phyloP scores from a whole-genome alignment of 1,140 invertebrate genomes.

The Drosophila auraria region DNA sequence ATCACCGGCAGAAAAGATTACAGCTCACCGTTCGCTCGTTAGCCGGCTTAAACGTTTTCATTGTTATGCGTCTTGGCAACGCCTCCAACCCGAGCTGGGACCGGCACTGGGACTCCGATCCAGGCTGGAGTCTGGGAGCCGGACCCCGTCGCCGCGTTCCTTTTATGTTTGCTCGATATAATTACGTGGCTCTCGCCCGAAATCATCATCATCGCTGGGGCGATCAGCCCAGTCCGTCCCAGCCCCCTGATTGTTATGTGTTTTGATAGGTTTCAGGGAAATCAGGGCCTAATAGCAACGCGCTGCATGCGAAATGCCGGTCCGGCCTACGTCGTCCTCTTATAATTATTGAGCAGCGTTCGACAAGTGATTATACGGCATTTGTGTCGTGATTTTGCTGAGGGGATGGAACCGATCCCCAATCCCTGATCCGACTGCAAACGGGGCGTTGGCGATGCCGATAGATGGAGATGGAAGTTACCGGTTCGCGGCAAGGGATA shows the following conservation, averaged over 20 bases:
- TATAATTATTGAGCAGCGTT: conserved; percentile 78
- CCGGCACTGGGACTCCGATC: conserved; percentile 7
- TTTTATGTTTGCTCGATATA: conserved; percentile 81
- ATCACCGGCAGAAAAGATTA: conserved; percentile 61
- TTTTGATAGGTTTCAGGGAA: conserved; percentile 82
- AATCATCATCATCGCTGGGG: conserved; percentile 71
- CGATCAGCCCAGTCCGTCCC: conserved; percentile 24
- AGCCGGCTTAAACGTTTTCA: conserved; percentile 80
- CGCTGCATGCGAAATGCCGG: conserved; percentile 61
- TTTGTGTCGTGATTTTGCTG: conserved; percentile 70
- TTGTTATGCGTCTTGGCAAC: conserved; percentile 78
- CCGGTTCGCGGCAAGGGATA: conserved; percentile 3
- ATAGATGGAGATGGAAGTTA: conserved; percentile 5
- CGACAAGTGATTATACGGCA: conserved; percentile 80
- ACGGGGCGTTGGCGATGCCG: conserved; percentile 8
- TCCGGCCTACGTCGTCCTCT: conserved; percentile 38
- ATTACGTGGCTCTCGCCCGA: conserved; percentile 67
- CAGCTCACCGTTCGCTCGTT: conserved; percentile 72
- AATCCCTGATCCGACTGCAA: conserved; percentile 13
- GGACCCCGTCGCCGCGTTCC: conserved; percentile 47
- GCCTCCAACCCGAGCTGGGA: conserved; percentile 41
- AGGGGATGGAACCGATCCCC: conserved; percentile 16
- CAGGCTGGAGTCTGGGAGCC: conserved; percentile 4
- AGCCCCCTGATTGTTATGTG: conserved; percentile 73
- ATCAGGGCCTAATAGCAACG: conserved; percentile 74